These are phyloP conservation scores for Semicossyphus pulcher DNA, from an alignment of 2,113 vertebrate species.

Conservation along the genomic window DNA sequence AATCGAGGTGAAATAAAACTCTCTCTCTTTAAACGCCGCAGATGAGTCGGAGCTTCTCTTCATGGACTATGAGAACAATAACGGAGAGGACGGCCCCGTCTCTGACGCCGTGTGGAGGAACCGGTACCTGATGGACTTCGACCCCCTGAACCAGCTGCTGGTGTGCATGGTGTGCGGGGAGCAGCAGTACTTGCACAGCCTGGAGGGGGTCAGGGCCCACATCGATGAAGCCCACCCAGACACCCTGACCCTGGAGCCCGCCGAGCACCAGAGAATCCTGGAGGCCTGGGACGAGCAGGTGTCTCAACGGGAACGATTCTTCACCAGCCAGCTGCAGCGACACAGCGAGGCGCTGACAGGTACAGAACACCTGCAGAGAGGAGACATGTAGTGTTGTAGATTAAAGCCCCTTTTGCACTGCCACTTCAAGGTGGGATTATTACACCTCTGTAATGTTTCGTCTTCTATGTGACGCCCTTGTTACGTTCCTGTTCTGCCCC, in stretches of 20 bases:
- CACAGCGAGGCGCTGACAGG: constrained; percentile 61
- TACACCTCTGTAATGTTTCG: too few relatives aligned
- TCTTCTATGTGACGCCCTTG: too few relatives aligned
- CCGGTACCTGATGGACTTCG: constrained; percentile 88
- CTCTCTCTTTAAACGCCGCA: constrained; percentile 1
- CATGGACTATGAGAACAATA: constrained; percentile 32
- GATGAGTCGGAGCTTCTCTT: constrained; percentile 60
- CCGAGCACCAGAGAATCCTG: constrained; percentile 83
- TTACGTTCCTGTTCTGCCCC: too few relatives aligned
- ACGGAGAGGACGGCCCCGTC: constrained; percentile 43
- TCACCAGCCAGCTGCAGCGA: constrained; percentile 81
- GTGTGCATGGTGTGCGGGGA: constrained; percentile 92
- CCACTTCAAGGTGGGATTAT: too few relatives aligned
- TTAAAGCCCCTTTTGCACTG: too few relatives aligned
- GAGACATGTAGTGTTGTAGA: too few relatives aligned
- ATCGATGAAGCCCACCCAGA: constrained; percentile 88
- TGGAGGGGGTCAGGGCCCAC: constrained; percentile 82
- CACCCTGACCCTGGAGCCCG: constrained; percentile 80
- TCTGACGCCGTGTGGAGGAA: constrained; percentile 78
- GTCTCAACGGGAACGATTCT: constrained; percentile 82
- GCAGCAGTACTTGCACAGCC: constrained; percentile 82
- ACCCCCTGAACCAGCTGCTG: constrained; percentile 84
- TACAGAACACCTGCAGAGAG: constrained; percentile 20
- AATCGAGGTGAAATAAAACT: too few relatives aligned
- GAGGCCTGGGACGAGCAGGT: constrained; percentile 90